phyloP scores from a whole-genome alignment of 92 coral and sea anemone genomes.

The Paramuricea clavata region DNA sequence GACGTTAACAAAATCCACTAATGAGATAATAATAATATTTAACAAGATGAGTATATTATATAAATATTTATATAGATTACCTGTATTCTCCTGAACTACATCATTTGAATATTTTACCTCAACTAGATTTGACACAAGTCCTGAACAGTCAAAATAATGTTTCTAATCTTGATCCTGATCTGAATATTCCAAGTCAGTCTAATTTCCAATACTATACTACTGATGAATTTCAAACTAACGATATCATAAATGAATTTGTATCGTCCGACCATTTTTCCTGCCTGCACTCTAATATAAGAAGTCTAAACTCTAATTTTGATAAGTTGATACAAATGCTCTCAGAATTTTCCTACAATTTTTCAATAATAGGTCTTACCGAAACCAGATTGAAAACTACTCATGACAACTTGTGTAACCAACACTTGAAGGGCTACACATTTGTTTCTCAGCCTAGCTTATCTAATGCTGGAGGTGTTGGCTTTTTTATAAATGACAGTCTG shows the following conservation, averaged over 20 bases:
- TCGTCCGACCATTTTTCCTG: slow-evolving; percentile 33
- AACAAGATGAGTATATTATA: slow-evolving; percentile 11
- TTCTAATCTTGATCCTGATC: slow-evolving; percentile 54
- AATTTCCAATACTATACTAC: slow-evolving; percentile 48
- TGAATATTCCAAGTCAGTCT: slow-evolving; percentile 37
- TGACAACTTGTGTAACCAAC: neutral
- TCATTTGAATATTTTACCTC: slow-evolving; percentile 2
- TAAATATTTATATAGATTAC: slow-evolving; percentile 36
- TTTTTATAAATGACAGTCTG: neutral
- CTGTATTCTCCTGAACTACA: slow-evolving; percentile 42
- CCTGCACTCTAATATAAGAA: slow-evolving; percentile 48
- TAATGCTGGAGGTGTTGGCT: too few relatives aligned
- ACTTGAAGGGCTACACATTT: neutral
- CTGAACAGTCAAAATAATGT: slow-evolving; percentile 41
- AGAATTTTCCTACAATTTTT: neutral
- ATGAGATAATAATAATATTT: too few relatives aligned
- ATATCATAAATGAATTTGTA: slow-evolving; percentile 19
- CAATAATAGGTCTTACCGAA: neutral
- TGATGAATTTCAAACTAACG: slow-evolving; percentile 33
- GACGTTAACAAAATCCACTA: slow-evolving; percentile 41
- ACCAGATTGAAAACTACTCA: neutral
- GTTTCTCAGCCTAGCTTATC: neutral
- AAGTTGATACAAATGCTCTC: too few relatives aligned
- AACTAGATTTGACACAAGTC: slow-evolving; percentile 35
- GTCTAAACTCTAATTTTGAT: neutral